These are phyloP conservation scores for Ypsolopha sequella DNA, from an alignment of 2,888 invertebrate genomes.

Conservation along the genomic window DNA sequence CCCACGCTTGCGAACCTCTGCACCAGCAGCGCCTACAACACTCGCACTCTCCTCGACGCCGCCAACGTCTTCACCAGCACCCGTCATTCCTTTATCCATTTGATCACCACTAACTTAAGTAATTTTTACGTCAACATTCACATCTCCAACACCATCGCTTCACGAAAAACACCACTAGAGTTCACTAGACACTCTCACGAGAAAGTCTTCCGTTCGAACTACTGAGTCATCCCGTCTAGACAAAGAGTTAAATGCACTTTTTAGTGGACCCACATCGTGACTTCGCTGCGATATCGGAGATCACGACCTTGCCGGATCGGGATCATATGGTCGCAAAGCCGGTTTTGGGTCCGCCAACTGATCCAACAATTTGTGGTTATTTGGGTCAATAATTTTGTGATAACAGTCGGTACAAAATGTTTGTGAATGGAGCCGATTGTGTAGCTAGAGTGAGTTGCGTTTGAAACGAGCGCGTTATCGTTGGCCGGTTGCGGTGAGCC, in stretches of 20 bases:
- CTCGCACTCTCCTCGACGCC: constrained; percentile 32
- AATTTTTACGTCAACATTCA: constrained; percentile 43
- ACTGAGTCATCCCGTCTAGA: constrained; percentile 39
- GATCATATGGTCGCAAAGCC: constrained; percentile 56
- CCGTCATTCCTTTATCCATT: constrained; percentile 53
- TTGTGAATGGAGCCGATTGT: constrained; percentile 26
- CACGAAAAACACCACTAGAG: constrained; percentile 29
- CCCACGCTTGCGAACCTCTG: constrained; percentile 43
- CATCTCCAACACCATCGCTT: constrained; percentile 32
- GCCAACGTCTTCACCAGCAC: constrained; percentile 49
- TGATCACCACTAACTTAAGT: constrained; percentile 24
- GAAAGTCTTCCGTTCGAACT: constrained; percentile 34
- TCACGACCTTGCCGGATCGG: constrained; percentile 23
- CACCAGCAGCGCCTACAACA: constrained; percentile 13
- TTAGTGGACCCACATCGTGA: constrained; percentile 50
- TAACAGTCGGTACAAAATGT: constrained; percentile 21
- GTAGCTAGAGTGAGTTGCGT: constrained; percentile 35
- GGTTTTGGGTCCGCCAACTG: constrained; percentile 23
- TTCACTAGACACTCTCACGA: constrained; percentile 31
- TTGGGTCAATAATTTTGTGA: neutral
- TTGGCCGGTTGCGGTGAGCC: constrained; percentile 23
- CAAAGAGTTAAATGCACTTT: constrained; percentile 32
- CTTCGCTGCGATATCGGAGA: constrained; percentile 38
- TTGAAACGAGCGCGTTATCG: constrained; percentile 59
- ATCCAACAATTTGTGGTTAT: neutral